Conservation (phyloP, 2,888 invertebrate species). For the Cosmia pyralina region DNA sequence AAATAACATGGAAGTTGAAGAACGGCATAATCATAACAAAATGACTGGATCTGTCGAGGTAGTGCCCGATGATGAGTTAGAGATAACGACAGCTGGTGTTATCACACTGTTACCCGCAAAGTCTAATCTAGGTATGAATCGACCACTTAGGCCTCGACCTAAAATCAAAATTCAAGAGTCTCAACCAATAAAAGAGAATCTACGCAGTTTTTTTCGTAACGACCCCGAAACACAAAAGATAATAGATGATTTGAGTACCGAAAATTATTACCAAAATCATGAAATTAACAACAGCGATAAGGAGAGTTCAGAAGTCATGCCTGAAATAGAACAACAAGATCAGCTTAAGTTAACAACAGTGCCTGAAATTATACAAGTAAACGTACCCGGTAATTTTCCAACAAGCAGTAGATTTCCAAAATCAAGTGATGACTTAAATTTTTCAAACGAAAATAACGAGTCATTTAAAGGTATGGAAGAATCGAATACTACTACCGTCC, state of each 20-base stretch:
- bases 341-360: slow-evolving; percentile 68
- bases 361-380: slow-evolving; percentile 71
- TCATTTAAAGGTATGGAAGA: slow-evolving; percentile 60
- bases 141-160: slow-evolving; percentile 92
- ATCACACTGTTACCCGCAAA: slow-evolving; percentile 94
- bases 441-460: slow-evolving; percentile 63
- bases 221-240: slow-evolving; percentile 75
- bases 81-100: slow-evolving; percentile 82
- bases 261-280: slow-evolving; percentile 72
- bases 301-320: slow-evolving; percentile 72
- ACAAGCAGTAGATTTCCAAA: slow-evolving; percentile 82
- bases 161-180: slow-evolving; percentile 80
- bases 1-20: slow-evolving; percentile 70
- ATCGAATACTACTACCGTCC: slow-evolving; percentile 70
- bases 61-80: slow-evolving; percentile 84
- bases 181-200: slow-evolving; percentile 77
- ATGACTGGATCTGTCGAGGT: slow-evolving; percentile 86
- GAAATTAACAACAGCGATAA: slow-evolving; percentile 69
- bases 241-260: slow-evolving; percentile 76
- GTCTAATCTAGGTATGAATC: slow-evolving; percentile 94
- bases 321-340: slow-evolving; percentile 66
- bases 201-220: slow-evolving; percentile 79
- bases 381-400: slow-evolving; percentile 63
- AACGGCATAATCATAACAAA: slow-evolving; percentile 77
- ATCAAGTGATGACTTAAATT: slow-evolving; percentile 79